phyloP scores from a whole-genome alignment of 1,140 invertebrate genomes.

The Trachymyrmex septentrionalis region DNA sequence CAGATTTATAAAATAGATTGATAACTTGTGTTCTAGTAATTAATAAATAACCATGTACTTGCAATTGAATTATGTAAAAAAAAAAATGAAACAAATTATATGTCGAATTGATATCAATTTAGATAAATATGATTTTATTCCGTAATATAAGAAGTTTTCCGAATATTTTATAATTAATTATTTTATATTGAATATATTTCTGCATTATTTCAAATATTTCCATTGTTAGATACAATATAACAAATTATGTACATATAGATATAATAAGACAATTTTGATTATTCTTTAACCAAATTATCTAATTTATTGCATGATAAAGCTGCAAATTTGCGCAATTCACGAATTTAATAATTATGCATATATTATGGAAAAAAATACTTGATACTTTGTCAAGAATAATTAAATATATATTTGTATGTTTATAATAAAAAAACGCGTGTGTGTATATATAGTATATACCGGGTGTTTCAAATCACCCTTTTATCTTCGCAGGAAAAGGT shows the following conservation, averaged over 20 bases:
- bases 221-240: neutral
- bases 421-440: neutral
- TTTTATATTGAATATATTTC: neutral
- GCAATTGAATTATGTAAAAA: no score
- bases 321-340: neutral
- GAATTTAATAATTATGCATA: neutral
- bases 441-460: no score
- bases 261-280: neutral
- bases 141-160: no score
- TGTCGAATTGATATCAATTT: no score
- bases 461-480: no score
- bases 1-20: no score
- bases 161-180: neutral
- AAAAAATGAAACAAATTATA: no score
- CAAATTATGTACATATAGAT: neutral
- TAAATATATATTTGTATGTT: constrained; percentile 2
- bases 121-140: no score
- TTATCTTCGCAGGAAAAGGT: no score
- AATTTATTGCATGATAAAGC: constrained; percentile 4
- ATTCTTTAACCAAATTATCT: neutral
- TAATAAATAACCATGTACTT: no score
- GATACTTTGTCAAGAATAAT: neutral
- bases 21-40: no score
- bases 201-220: constrained; percentile 15
- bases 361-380: neutral